phyloP scores from a whole-genome alignment of 2,113 vertebrate species.

The Scortum barcoo region DNA sequence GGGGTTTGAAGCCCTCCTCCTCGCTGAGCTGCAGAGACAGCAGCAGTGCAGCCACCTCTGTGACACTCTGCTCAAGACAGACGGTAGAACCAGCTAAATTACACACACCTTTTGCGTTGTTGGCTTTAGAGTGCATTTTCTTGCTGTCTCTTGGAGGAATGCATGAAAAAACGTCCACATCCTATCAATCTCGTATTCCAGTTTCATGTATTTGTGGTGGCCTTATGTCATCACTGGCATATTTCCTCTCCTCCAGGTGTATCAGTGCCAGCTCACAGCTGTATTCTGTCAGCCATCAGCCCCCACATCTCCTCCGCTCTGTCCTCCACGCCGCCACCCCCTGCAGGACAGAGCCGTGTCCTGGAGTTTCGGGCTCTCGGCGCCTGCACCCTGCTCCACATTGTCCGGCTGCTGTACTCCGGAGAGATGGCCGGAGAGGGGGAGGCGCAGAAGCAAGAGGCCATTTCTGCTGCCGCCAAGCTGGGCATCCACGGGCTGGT shows the following conservation, averaged over 20 bases:
- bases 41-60: slow-evolving; percentile 89
- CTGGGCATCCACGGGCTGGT: slow-evolving; percentile 87
- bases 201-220: background rate
- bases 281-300: slow-evolving; percentile 90
- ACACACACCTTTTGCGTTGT: too few relatives aligned
- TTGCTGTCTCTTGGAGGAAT: too few relatives aligned
- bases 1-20: slow-evolving; percentile 74
- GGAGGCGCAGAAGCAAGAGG: slow-evolving; percentile 84
- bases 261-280: slow-evolving; percentile 89
- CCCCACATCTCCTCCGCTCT: slow-evolving; percentile 87
- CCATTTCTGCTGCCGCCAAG: slow-evolving; percentile 86
- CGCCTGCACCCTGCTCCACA: slow-evolving; percentile 83
- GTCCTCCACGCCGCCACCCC: slow-evolving; percentile 60
- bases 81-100: slow-evolving; percentile 83
- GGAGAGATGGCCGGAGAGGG: slow-evolving; percentile 88
- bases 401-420: slow-evolving; percentile 89
- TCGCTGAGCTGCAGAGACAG: slow-evolving; percentile 88
- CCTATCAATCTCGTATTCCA: background rate
- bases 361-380: slow-evolving; percentile 86
- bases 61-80: slow-evolving; percentile 88
- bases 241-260: slow-evolving; percentile 79
- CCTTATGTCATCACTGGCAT: slow-evolving; percentile 41
- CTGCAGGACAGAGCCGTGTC: slow-evolving; percentile 75
- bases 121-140: too few relatives aligned
- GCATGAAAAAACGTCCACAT: background rate